Base-by-base conservation (phyloP, 2,113 vertebrate genomes). In the Myiozetetes cayanensis region DNA sequence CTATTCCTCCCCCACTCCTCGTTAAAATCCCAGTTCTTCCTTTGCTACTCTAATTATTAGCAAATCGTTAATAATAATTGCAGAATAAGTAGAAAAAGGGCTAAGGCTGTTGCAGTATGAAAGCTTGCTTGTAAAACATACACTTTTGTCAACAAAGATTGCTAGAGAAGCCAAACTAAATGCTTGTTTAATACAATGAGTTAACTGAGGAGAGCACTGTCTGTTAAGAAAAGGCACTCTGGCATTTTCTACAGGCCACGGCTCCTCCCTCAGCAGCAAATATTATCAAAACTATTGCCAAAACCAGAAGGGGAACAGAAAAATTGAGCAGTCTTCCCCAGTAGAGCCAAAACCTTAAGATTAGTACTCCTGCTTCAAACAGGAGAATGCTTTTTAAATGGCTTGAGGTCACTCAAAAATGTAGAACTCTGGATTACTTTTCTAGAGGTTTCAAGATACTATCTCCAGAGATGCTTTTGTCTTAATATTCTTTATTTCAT, bases 21-120 rank as follows among this genome's bases (percentile, higher is more conserved):
- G 43, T 92, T 90, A 75, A 87, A 96, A 77, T 78, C 27, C 27
- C 33, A 77, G 25, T 71, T 37, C 72, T 68, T 95, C 41, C 47
- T 50, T 95, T 87, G 6, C 50, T 73, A 61, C 72, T 43, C 81
- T 97, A 94, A 95, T 88, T 95, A 96, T 96, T 91, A 96, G 59
- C 23, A 96, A 96, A 97, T 92, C 90, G 33, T 6, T n/a, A 46
- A 39, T 39, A 59, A n/a, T 24, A 82, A 75, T 30, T 59, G 35
- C 12, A 5, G 4, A 52, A 9, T 41, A 73, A 59, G 35, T 59
- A 58, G 16, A 22, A 84, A 76, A 80, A 49, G 6, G 6, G 1
- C 7, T 63, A 53, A 59, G 10, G 12, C 3, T 33, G 6, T 14
- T 46, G 17, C 39, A 76, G 14, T 37, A 21, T 59, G 25, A 50